Conservation (phyloP, 2,797 vertebrate genomes). For the Mionectes olivaceus region DNA sequence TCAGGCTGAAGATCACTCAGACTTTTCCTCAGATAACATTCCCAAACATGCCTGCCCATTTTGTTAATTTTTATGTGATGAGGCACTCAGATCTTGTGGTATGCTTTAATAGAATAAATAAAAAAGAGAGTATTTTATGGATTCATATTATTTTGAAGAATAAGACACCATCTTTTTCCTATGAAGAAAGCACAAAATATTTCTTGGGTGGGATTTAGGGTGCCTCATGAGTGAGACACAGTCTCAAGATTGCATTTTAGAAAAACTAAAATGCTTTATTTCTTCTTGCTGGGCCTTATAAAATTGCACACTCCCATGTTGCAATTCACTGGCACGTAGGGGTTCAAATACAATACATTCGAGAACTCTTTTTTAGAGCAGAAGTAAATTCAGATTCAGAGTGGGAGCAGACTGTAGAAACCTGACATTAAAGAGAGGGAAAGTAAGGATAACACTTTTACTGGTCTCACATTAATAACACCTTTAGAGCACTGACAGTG, state of each 20-base stretch:
- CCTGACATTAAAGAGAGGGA: accelerated
- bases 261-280: background rate
- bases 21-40: background rate
- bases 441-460: background rate
- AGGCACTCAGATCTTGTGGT: background rate
- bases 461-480: background rate
- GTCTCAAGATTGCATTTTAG: background rate
- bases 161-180: background rate
- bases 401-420: background rate
- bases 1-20: background rate
- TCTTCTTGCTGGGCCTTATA: background rate
- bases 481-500: background rate
- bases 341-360: background rate
- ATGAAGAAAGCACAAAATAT: background rate
- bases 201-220: background rate
- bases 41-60: background rate
- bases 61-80: background rate
- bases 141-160: background rate
- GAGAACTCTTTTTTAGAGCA: background rate
- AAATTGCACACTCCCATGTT: background rate
- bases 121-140: accelerated
- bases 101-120: background rate
- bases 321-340: background rate
- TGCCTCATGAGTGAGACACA: background rate
- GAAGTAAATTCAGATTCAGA: background rate